phyloP scores from a whole-genome alignment of 30 jellyfish, hydroid and myxozoan species.

The Cassiopea xamachana region DNA sequence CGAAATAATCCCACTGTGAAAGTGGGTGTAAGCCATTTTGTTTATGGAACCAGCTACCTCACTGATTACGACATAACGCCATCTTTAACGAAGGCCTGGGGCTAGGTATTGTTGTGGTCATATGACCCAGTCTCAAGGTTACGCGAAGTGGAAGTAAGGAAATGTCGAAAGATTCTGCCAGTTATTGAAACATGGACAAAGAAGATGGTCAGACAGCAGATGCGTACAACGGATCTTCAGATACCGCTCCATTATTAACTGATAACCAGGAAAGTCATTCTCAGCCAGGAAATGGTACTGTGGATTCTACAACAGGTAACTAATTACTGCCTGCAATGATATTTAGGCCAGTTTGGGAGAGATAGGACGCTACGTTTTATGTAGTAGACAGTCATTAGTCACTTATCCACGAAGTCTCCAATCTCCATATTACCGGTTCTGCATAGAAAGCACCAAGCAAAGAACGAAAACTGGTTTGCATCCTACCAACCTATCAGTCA shows the following conservation, averaged over 20 bases:
- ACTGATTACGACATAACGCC: no score
- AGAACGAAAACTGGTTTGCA: no score
- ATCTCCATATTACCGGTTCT: no score
- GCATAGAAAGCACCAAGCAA: no score
- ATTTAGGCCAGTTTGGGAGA: not conserved
- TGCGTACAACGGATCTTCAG: not conserved
- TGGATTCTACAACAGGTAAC: slow-evolving; percentile 26
- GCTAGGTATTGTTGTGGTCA: slow-evolving; percentile 14
- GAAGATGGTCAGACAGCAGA: not conserved
- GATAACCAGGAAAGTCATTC: slow-evolving; percentile 1
- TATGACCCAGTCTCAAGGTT: slow-evolving; percentile 3
- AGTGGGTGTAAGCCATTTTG: no score
- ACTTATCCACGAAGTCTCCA: not conserved
- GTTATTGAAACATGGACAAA: not conserved
- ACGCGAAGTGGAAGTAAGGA: not conserved
- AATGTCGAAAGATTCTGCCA: not conserved
- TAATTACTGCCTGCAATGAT: not conserved
- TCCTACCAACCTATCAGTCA: no score
- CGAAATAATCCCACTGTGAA: no score
- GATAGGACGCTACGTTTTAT: not conserved
- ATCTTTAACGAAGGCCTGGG: slow-evolving; percentile 44
- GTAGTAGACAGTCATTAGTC: not conserved
- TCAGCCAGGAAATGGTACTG: not conserved
- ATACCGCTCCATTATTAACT: slow-evolving; percentile 20
- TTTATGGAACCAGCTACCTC: no score